Conservation (phyloP, 2,888 invertebrate species). For the Busseola fusca region DNA sequence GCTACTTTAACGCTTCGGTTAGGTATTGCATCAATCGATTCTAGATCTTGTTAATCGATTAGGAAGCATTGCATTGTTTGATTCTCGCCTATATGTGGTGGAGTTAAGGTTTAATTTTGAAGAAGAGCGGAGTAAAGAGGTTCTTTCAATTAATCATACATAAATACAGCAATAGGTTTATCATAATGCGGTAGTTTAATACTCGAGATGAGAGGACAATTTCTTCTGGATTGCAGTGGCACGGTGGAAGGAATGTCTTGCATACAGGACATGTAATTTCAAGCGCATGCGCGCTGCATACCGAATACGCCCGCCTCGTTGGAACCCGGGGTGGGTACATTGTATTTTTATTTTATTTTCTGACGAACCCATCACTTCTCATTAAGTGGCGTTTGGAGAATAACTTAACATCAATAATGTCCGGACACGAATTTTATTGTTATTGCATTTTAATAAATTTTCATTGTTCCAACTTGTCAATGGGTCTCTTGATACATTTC, state of each 20-base stretch:
- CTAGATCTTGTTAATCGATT: constrained; percentile 52
- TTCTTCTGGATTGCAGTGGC: constrained; percentile 70
- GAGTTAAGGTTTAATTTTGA: constrained; percentile 19
- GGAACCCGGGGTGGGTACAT: constrained; percentile 79
- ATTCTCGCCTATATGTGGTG: constrained; percentile 13
- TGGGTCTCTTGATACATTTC: constrained; percentile 75
- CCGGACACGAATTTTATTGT: constrained; percentile 89
- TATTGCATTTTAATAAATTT: constrained; percentile 88
- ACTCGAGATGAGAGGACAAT: constrained; percentile 65
- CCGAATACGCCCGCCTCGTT: constrained; percentile 75
- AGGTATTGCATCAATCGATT: constrained; percentile 59
- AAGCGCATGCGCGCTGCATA: constrained; percentile 83
- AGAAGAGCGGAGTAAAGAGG: not conserved
- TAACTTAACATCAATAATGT: constrained; percentile 88
- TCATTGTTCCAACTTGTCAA: constrained; percentile 84
- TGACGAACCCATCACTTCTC: constrained; percentile 89
- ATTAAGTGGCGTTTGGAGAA: constrained; percentile 89
- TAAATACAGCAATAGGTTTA: constrained; percentile 40
- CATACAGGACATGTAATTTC: constrained; percentile 86
- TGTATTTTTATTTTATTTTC: constrained; percentile 86
- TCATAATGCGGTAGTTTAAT: constrained; percentile 41
- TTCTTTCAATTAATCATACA: constrained; percentile 41
- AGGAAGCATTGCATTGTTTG: not conserved
- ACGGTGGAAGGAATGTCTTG: constrained; percentile 78
- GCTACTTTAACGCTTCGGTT: constrained; percentile 50